A percentile compares a stretch with the other conserved stretches of the same genome.
phyloP scores from a whole-genome alignment of 2,888 invertebrate species.

The Epiblema foenella region DNA sequence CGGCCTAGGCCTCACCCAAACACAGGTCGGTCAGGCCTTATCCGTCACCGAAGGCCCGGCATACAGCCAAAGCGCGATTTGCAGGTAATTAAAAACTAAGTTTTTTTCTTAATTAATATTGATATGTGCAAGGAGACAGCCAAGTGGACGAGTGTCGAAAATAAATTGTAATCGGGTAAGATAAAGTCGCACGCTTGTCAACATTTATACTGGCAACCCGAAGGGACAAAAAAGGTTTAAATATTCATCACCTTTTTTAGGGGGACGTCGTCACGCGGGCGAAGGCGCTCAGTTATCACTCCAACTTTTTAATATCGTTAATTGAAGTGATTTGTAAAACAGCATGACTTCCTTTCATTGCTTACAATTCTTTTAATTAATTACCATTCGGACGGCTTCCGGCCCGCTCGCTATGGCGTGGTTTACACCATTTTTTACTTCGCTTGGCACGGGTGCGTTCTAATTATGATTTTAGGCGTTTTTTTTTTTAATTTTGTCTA shows the following conservation, averaged over 20 bases:
- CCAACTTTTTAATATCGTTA: slow-evolving; percentile 83
- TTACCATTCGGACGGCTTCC: slow-evolving; percentile 82
- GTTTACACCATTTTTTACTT: slow-evolving; percentile 75
- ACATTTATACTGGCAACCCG: slow-evolving; percentile 50
- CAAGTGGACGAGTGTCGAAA: slow-evolving; percentile 25
- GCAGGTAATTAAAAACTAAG: slow-evolving; percentile 89
- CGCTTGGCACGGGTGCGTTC: slow-evolving; percentile 63
- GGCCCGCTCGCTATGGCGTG: slow-evolving; percentile 71
- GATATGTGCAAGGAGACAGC: slow-evolving; percentile 35
- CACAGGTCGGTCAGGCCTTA: slow-evolving; percentile 98
- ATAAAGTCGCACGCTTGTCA: slow-evolving; percentile 80
- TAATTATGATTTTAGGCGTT: slow-evolving; percentile 60
- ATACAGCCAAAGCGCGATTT: slow-evolving; percentile 99
- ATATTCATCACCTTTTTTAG: slow-evolving; percentile 56
- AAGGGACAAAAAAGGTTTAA: slow-evolving; percentile 54
- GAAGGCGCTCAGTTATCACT: slow-evolving; percentile 70
- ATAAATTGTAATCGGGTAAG: slow-evolving; percentile 47
- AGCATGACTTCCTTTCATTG: slow-evolving; percentile 84
- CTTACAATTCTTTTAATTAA: slow-evolving; percentile 84
- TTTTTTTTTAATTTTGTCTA: slow-evolving; percentile 38
- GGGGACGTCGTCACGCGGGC: slow-evolving; percentile 66
- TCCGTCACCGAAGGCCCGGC: slow-evolving; percentile 99
- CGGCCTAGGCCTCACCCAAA: slow-evolving; percentile 97
- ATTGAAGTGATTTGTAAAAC: slow-evolving; percentile 85
- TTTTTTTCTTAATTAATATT: slow-evolving; percentile 17